Evolutionary conservation across 2,888 invertebrate genomes (phyloP), one percentile per base, ranked within the genome.

Genomic region (Anoplius nigerrimus): DNA sequence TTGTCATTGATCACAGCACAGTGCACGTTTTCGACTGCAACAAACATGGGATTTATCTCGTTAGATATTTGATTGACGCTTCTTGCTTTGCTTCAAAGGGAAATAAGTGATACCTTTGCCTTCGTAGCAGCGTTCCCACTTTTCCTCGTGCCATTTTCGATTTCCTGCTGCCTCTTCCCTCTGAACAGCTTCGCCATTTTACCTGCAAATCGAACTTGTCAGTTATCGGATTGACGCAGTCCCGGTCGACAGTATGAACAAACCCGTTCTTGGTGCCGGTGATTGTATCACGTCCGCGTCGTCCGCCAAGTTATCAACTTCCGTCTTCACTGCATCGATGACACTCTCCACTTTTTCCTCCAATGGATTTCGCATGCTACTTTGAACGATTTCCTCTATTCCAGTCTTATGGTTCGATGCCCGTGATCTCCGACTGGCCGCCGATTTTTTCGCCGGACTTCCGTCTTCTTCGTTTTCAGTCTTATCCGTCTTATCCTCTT

Each of bases 231-330:
- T 34, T 2, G 8, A 8, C 34, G 34, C 6, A 34, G 8, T 34
- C 34, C 34, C 11, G 8, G 6, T 6, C 34, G 34, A 34, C 3
- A 65, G 15, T 61, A 34, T 52, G 20, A 52, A 55, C 2, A 16
- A 48, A 83, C 86, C 83, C 45, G 81, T 76, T 74, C 67, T 80
- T 5, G 81, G 72, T 3, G 75, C 55, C 1, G 84, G 81, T 21
- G 84, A 83, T 27, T 84, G 84, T 20, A 86, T 77, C 34, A 86
- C 84, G 21, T 86, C 86, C 8, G 79, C 78, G 59, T 86, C 84
- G 55, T 83, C 91, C 87, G 64, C 74, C 8, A 51, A 34, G 5
- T 59, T 90, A 88, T 81, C 89, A 87, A 82, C 90, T 88, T 76
- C 89, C 34, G 34, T 11, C 11, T 34, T 34, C 8, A 34, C 34